Percentiles rank a stretch among this genome's conserved stretches.
Evolutionary conservation across 2,888 invertebrate species (phyloP).

Genomic region (Drosophila diplacantha): DNA sequence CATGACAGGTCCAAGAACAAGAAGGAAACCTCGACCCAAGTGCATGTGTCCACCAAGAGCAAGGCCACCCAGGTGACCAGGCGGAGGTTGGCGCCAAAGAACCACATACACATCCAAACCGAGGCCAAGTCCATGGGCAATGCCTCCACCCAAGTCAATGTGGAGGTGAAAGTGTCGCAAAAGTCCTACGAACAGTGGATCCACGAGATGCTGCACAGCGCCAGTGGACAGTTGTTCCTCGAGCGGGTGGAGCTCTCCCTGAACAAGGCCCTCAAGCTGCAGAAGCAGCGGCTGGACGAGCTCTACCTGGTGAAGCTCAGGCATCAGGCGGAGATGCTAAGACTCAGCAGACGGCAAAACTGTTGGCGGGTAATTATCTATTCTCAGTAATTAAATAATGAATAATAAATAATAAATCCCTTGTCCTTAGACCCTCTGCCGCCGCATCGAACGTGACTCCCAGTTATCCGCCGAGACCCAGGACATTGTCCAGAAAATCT

Average conservation of each 20-base stretch:
- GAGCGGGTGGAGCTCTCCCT: slow-evolving; percentile 74
- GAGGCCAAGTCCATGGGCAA: not conserved
- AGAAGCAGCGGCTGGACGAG: slow-evolving; percentile 65
- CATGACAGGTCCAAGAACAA: not conserved
- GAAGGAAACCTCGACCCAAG: not conserved
- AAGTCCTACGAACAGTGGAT: slow-evolving; percentile 75
- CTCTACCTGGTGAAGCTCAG: slow-evolving; percentile 69
- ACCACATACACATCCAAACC: slow-evolving; percentile 6
- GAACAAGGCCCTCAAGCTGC: slow-evolving; percentile 69
- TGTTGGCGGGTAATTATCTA: slow-evolving; percentile 63
- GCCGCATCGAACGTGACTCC: slow-evolving; percentile 49
- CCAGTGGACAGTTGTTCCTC: slow-evolving; percentile 73
- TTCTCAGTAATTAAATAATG: not conserved
- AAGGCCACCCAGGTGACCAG: not conserved
- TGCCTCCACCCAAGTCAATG: slow-evolving; percentile 21
- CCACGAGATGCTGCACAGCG: slow-evolving; percentile 72
- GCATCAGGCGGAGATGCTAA: slow-evolving; percentile 70
- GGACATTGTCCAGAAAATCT: slow-evolving; percentile 66
- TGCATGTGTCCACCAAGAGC: not conserved
- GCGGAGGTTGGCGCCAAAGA: not conserved
- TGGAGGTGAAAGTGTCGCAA: not conserved
- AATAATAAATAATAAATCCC: too few species aligned
- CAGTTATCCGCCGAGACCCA: slow-evolving; percentile 41
- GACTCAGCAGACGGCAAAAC: slow-evolving; percentile 70
- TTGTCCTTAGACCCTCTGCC: slow-evolving; percentile 55